phyloP scores from a whole-genome alignment of 1,140 invertebrate species.

The Zaprionus davidi region DNA sequence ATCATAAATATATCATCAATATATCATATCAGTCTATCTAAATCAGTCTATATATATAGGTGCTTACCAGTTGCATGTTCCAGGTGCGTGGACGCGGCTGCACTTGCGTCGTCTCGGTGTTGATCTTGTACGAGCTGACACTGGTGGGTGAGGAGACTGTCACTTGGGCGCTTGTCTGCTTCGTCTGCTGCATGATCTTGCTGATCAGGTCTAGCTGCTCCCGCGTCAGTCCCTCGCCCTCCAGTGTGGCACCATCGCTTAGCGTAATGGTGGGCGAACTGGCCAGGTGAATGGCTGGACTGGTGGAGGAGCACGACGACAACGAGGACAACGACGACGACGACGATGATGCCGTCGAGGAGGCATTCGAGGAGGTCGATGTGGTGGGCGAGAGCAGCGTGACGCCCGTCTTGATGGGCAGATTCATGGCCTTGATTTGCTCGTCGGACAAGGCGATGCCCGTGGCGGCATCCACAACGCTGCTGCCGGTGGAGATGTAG shows the following conservation, averaged over 20 bases:
- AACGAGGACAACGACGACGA: conserved; percentile 51
- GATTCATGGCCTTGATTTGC: conserved; percentile 79
- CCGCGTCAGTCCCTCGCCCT: conserved; percentile 88
- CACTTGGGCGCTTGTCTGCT: conserved; percentile 84
- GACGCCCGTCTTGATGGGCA: conserved; percentile 77
- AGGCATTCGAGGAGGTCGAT: conserved; percentile 67
- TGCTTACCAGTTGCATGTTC: conserved; percentile 84
- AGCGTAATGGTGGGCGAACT: conserved; percentile 79
- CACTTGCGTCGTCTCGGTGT: conserved; percentile 59
- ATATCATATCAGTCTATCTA: too few relatives aligned
- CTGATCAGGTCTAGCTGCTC: conserved; percentile 91
- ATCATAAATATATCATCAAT: too few relatives aligned
- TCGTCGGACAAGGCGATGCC: conserved; percentile 78
- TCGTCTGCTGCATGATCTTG: conserved; percentile 91
- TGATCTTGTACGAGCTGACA: conserved; percentile 84
- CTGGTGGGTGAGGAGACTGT: conserved; percentile 83
- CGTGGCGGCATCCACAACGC: conserved; percentile 76
- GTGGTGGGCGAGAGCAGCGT: conserved; percentile 74
- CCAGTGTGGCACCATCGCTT: conserved; percentile 85
- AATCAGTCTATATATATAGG: background rate
- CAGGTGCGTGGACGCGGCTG: conserved; percentile 82
- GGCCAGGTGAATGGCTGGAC: conserved; percentile 25
- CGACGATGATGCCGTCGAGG: conserved; percentile 59
- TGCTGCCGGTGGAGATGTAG: conserved; percentile 74
- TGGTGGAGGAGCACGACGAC: conserved; percentile 49